Evolutionary conservation across 2,888 invertebrate species (phyloP).

Genomic region (Himalopsyche tibetana): DNA sequence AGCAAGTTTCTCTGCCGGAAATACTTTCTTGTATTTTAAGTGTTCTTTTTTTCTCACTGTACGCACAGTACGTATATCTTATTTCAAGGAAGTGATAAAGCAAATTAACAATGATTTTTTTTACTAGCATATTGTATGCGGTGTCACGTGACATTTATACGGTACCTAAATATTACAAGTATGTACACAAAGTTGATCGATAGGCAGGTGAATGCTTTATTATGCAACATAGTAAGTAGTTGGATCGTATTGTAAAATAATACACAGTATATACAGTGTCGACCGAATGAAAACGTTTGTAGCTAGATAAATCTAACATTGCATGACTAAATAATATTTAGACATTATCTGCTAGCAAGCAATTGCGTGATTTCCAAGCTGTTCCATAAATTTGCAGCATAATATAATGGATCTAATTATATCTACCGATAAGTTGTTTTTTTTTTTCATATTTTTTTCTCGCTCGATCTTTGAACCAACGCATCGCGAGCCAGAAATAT

Average conservation of each 20-base stretch:
- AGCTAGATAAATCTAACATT: too few relatives aligned
- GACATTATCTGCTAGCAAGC: too few relatives aligned
- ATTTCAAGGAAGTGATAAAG: background rate
- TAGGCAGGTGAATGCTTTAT: constrained; percentile 6
- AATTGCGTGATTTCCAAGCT: too few relatives aligned
- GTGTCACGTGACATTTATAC: background rate
- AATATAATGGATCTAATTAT: too few relatives aligned
- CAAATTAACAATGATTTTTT: background rate
- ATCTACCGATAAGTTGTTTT: background rate
- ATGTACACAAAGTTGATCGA: background rate
- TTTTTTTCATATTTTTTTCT: background rate
- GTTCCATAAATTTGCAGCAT: too few relatives aligned
- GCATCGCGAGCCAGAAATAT: constrained; percentile 31
- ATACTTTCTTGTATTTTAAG: background rate
- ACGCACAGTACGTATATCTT: background rate
- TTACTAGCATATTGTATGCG: background rate
- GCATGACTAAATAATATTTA: too few relatives aligned
- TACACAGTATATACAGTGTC: too few relatives aligned
- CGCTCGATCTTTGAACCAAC: constrained; percentile 23
- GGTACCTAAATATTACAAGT: too few relatives aligned
- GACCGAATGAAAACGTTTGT: too few relatives aligned
- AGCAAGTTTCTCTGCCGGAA: background rate
- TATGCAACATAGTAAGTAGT: background rate
- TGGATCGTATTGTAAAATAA: background rate
- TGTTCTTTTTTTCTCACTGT: background rate